A percentile compares a stretch with the other conserved stretches of the same genome.
phyloP scores from a whole-genome alignment of 1,140 invertebrate genomes.

The Neoseiulus cucumeris region DNA sequence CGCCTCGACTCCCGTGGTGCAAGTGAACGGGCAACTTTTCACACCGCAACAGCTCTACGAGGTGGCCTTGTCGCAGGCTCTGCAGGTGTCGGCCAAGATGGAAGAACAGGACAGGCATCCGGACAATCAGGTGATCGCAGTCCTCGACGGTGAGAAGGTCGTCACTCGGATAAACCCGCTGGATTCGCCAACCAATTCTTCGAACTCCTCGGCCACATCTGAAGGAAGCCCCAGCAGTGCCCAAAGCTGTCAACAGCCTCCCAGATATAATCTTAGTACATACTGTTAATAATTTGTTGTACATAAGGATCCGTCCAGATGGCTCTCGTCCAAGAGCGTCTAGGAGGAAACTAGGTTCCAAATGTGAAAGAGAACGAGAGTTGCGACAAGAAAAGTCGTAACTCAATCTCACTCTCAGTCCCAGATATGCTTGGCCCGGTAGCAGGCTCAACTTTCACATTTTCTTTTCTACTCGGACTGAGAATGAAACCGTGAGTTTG shows the following conservation, averaged over 20 bases:
- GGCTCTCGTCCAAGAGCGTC: background rate
- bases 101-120: background rate
- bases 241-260: background rate
- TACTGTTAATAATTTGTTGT: constrained; percentile 18
- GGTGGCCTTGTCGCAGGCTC: background rate
- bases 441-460: no score
- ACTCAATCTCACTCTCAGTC: no score
- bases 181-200: constrained; percentile 10
- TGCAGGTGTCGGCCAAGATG: constrained; percentile 6
- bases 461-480: no score
- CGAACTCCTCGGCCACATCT: background rate
- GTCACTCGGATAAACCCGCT: constrained; percentile 52
- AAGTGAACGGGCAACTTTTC: constrained; percentile 6
- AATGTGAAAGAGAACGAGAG: no score
- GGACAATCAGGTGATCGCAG: constrained; percentile 38
- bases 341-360: no score
- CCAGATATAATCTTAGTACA: constrained; percentile 18
- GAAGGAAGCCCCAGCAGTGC: constrained; percentile 8
- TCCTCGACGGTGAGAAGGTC: constrained; percentile 57
- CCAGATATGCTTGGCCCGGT: no score
- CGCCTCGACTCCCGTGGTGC: background rate
- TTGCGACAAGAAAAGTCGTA: no score
- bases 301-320: constrained; percentile 14
- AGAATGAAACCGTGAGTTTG: no score
- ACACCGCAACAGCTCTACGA: constrained; percentile 7